Percentiles rank a stretch among this genome's conserved stretches.
phyloP scores from a whole-genome alignment of 2,113 vertebrate genomes.

The Gobiocypris rarus region DNA sequence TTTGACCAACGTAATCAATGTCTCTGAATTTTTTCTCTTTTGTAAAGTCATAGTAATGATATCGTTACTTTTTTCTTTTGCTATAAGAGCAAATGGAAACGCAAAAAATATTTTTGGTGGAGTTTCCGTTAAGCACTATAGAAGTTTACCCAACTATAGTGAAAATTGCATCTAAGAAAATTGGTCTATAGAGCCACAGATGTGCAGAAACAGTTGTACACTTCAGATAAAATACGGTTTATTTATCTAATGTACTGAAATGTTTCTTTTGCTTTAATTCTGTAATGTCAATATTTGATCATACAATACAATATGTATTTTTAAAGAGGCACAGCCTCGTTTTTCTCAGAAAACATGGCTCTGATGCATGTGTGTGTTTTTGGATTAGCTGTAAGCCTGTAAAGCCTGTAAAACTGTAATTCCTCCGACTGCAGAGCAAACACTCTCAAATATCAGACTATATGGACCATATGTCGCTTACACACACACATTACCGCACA shows the following conservation, averaged over 20 bases:
- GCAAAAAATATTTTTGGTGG: not conserved
- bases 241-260: not conserved
- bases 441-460: not conserved
- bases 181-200: not conserved
- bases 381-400: conserved; percentile 16
- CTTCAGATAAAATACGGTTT: not conserved
- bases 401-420: conserved; percentile 21
- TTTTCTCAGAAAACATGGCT: not conserved
- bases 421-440: not conserved
- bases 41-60: too few relatives aligned
- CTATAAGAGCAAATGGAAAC: not conserved
- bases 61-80: not conserved
- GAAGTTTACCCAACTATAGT: not conserved
- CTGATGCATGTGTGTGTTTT: conserved; percentile 9
- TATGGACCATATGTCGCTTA: not conserved
- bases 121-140: not conserved
- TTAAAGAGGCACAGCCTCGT: not conserved
- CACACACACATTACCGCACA: not conserved
- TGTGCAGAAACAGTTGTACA: not conserved
- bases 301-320: too few relatives aligned
- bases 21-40: too few relatives aligned
- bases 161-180: too few relatives aligned
- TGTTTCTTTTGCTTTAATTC: not conserved
- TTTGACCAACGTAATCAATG: not conserved
- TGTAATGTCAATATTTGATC: not conserved